phyloP scores from a whole-genome alignment of 2,888 invertebrate genomes.

The Microctonus hyperodae region DNA sequence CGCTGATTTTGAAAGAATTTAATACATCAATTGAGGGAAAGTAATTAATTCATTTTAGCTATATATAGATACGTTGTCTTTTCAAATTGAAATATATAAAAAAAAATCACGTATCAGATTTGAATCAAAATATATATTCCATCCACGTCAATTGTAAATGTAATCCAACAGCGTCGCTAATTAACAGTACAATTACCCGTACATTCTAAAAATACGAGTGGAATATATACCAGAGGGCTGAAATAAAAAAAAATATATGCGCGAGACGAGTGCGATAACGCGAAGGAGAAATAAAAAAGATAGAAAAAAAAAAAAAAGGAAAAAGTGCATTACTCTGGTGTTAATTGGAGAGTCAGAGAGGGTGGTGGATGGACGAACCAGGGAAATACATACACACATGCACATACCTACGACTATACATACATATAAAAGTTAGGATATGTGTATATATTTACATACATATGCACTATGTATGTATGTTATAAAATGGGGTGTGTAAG shows the following conservation, averaged over 20 bases:
- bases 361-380: background rate
- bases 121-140: background rate
- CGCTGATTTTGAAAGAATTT: background rate
- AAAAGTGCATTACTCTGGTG: conserved; percentile 23
- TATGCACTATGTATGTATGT: background rate
- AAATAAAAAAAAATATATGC: background rate
- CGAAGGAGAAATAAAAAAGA: conserved; percentile 21
- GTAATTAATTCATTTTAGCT: background rate
- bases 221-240: background rate
- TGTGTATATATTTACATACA: background rate
- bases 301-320: conserved; percentile 2
- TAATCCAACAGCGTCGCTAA: conserved; percentile 11
- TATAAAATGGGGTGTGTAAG: background rate
- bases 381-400: no score
- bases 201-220: background rate
- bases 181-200: conserved; percentile 20
- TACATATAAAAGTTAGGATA: background rate
- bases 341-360: conserved; percentile 24
- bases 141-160: background rate
- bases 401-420: background rate
- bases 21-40: background rate
- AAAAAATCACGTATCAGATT: background rate
- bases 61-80: background rate
- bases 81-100: background rate
- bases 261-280: conserved; percentile 22